Percentiles rank a stretch among this genome's conserved stretches.
Conservation (phyloP, 2,888 invertebrate genomes). For the Cristatella mucedo region DNA sequence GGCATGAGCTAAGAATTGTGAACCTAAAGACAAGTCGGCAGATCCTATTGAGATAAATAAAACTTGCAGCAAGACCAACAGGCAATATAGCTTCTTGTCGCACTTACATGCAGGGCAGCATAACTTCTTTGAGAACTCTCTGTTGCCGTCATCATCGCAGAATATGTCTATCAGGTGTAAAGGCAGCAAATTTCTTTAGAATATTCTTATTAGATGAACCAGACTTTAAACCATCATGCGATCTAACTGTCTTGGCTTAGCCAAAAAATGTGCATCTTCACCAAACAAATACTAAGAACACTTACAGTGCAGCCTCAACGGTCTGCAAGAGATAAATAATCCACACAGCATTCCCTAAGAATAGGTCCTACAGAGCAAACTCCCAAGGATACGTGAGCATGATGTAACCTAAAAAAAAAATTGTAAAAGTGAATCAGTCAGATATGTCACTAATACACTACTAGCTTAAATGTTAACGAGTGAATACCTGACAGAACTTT, state of each 20-base stretch:
- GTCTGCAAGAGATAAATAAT: too few species aligned
- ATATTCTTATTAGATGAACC: not conserved
- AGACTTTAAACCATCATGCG: slow-evolving; percentile 3
- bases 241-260: not conserved
- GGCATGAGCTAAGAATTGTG: too few species aligned
- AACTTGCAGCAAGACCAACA: too few species aligned
- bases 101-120: slow-evolving; percentile 31
- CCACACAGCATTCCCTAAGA: too few species aligned
- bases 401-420: slow-evolving; percentile 25
- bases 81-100: too few species aligned
- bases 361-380: too few species aligned
- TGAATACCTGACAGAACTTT: too few species aligned
- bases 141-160: slow-evolving; percentile 32
- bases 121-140: slow-evolving; percentile 25
- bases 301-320: too few species aligned
- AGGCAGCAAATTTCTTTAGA: slow-evolving; percentile 13
- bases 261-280: not conserved
- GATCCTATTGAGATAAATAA: too few species aligned
- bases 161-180: slow-evolving; percentile 19
- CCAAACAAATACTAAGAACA: slow-evolving; percentile 4
- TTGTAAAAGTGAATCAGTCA: slow-evolving; percentile 7
- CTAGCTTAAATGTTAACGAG: too few species aligned
- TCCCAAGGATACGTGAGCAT: slow-evolving; percentile 36
- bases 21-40: too few species aligned
- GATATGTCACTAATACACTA: slow-evolving; percentile 3